Conservation (phyloP, 2,888 invertebrate genomes). For the Ormyrus nitidulus region DNA sequence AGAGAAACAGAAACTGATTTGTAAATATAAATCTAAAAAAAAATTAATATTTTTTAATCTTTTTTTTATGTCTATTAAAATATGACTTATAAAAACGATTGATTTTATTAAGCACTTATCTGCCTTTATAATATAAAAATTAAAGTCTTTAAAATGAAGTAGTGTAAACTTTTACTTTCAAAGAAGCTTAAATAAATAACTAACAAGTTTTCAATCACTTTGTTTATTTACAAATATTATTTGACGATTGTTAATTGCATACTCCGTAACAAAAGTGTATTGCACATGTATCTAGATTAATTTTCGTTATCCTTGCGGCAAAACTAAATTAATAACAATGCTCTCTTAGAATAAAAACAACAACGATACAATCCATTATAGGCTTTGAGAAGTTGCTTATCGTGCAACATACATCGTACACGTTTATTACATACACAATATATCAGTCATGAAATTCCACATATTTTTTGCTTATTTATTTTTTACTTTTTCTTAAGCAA, state of each 20-base stretch:
- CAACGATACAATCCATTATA: conserved; percentile 61
- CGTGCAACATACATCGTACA: conserved; percentile 60
- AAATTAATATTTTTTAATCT: too few relatives aligned
- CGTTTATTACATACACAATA: conserved; percentile 51
- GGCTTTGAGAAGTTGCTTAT: conserved; percentile 58
- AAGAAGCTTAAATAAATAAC: not conserved
- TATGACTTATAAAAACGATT: too few relatives aligned
- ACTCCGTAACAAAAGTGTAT: conserved; percentile 72
- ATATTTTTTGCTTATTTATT: conserved; percentile 57
- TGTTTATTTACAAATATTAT: conserved; percentile 73
- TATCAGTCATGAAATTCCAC: conserved; percentile 63
- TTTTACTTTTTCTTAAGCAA: conserved; percentile 40
- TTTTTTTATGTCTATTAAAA: too few relatives aligned
- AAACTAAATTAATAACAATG: conserved; percentile 67
- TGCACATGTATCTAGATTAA: conserved; percentile 69
- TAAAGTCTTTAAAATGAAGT: too few relatives aligned
- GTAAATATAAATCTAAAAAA: too few relatives aligned
- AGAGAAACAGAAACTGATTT: too few relatives aligned
- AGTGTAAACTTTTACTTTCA: too few relatives aligned
- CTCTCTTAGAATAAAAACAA: conserved; percentile 63
- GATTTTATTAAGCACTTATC: too few relatives aligned
- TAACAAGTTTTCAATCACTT: conserved; percentile 21
- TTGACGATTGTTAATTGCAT: conserved; percentile 68
- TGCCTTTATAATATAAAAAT: too few relatives aligned
- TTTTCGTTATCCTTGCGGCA: conserved; percentile 67